Conservation (phyloP, 2,888 invertebrate species). For the Pollenia griseotomentosa region DNA sequence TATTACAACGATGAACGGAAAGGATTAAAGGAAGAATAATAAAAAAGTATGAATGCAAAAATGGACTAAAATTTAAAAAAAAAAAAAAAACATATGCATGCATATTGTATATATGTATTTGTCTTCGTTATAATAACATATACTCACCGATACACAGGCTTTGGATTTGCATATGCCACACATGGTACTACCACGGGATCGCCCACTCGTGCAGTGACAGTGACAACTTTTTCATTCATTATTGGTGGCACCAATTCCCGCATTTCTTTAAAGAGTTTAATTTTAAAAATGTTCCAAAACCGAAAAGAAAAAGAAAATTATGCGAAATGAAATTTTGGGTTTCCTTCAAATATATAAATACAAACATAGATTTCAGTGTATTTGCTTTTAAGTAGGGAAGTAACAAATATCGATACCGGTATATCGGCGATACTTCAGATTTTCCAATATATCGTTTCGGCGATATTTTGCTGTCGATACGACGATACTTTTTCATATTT, state of each 20-base stretch:
- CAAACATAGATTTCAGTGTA: neutral
- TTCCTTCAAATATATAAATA: too few species aligned
- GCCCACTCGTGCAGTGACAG: constrained; percentile 85
- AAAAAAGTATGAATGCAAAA: constrained; percentile 47
- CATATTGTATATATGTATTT: neutral
- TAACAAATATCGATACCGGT: too few species aligned
- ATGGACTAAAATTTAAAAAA: constrained; percentile 32
- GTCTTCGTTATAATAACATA: neutral
- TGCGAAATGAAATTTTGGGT: constrained; percentile 47
- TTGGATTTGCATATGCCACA: constrained; percentile 87
- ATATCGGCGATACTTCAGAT: too few species aligned
- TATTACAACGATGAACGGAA: constrained; percentile 46
- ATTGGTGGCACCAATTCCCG: constrained; percentile 86
- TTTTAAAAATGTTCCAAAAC: neutral
- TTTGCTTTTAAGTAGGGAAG: neutral
- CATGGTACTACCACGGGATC: constrained; percentile 87
- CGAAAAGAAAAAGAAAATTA: constrained; percentile 28
- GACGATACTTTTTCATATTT: too few species aligned
- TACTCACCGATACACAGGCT: constrained; percentile 86
- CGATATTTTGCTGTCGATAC: too few species aligned
- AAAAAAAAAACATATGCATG: constrained; percentile 3
- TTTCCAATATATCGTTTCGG: too few species aligned
- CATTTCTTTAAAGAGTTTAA: constrained; percentile 82
- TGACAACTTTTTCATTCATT: constrained; percentile 85
- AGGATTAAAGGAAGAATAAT: constrained; percentile 38